These are phyloP conservation scores for Daktulosphaira vitifoliae DNA, from an alignment of 1,140 invertebrate species.

Conservation along the genomic window DNA sequence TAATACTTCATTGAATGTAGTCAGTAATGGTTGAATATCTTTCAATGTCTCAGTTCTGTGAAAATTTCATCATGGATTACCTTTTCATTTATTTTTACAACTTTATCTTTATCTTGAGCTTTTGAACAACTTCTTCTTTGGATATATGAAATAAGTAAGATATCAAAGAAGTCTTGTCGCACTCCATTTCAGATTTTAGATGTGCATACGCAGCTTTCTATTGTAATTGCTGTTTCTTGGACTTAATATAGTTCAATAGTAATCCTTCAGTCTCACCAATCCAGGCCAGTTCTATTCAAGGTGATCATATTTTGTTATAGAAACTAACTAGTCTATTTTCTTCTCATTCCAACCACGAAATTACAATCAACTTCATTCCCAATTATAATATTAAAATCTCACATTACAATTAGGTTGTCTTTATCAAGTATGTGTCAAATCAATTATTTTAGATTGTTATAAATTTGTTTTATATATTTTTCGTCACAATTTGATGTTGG, in stretches of 20 bases:
- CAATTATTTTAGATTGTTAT: constrained; percentile 1
- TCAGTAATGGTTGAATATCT: constrained; percentile 14
- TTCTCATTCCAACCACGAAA: neutral
- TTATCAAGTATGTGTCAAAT: constrained; percentile 9
- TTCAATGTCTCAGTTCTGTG: constrained; percentile 26
- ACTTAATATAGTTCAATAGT: constrained; percentile 21
- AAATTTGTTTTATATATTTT: constrained; percentile 15
- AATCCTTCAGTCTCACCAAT: constrained; percentile 16
- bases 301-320: constrained; percentile 12
- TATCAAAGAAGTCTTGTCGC: constrained; percentile 33
- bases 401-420: constrained; percentile 26
- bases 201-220: neutral
- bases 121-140: constrained; percentile 14
- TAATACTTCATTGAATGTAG: constrained; percentile 31
- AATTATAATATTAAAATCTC: constrained; percentile 29
- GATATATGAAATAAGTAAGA: constrained; percentile 31
- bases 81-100: constrained; percentile 33
- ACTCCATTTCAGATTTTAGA: constrained; percentile 33
- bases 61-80: constrained; percentile 36
- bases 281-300: constrained; percentile 20
- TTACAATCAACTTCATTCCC: neutral
- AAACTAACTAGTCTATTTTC: neutral
- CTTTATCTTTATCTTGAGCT: constrained; percentile 25
- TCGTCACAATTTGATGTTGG: constrained; percentile 12
- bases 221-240: constrained; percentile 18